Evolutionary conservation across 1,140 invertebrate species (phyloP).

Genomic region (Zaprionus kolodkinae): DNA sequence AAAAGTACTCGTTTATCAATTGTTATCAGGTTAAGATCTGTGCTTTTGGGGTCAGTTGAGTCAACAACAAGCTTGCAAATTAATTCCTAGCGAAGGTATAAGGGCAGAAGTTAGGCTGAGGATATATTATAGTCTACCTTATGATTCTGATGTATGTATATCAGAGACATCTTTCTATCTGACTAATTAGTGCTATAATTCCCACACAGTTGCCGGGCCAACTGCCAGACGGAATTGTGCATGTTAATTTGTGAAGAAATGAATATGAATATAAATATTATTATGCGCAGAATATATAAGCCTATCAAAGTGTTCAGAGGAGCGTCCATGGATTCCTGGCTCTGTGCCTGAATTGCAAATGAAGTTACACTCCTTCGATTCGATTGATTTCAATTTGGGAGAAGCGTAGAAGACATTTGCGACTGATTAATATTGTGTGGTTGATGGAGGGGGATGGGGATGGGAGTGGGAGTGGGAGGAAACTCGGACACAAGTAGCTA

Average conservation of each 20-base stretch:
- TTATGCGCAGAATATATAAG: background rate
- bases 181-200: background rate
- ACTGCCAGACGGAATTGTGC: background rate
- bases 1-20: background rate
- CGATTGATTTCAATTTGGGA: background rate
- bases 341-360: background rate
- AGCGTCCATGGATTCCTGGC: no score
- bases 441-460: no score
- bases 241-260: background rate
- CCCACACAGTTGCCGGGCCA: background rate
- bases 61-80: background rate
- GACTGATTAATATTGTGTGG: background rate
- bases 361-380: background rate
- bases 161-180: background rate
- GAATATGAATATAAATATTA: slow-evolving; percentile 11
- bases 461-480: background rate
- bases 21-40: background rate
- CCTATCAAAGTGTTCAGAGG: background rate
- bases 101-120: no score
- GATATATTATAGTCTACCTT: no score
- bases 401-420: background rate
- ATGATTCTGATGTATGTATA: no score
- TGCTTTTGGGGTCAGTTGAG: background rate
- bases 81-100: no score
- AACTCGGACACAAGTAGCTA: background rate